phyloP scores from a whole-genome alignment of 2,888 invertebrate species.

The Athalia rosae region DNA sequence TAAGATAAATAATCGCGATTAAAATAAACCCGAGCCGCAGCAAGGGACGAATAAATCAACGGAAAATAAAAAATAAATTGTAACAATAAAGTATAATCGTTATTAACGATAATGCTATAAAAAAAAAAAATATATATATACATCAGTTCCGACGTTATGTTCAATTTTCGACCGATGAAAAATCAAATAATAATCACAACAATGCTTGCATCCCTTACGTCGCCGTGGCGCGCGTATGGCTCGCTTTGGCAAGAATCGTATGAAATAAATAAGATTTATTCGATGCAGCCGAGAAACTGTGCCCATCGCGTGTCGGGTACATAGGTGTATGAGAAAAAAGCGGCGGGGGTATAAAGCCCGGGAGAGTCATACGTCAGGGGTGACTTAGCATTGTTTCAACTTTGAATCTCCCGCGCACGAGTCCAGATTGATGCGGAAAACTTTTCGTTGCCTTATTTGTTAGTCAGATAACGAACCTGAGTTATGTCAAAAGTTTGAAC shows the following conservation, averaged over 20 bases:
- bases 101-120: neutral
- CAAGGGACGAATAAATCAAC: no score
- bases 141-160: neutral
- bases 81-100: no score
- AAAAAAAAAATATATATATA: constrained; percentile 7
- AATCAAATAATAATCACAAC: neutral
- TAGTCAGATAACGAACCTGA: constrained; percentile 74
- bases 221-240: neutral
- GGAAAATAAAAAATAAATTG: no score
- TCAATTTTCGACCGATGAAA: neutral
- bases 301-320: neutral
- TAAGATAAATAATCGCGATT: neutral
- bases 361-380: constrained; percentile 72
- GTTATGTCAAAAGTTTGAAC: constrained; percentile 71
- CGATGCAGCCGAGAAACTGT: neutral
- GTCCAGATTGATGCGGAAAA: constrained; percentile 73
- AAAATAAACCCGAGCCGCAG: neutral
- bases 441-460: constrained; percentile 73
- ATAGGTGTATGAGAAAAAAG: neutral
- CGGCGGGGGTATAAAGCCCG: constrained; percentile 52
- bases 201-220: neutral
- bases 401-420: constrained; percentile 69
- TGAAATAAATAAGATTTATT: constrained; percentile 37
- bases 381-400: constrained; percentile 73
- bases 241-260: neutral